These are phyloP conservation scores for Tyto alba DNA, from an alignment of 2,113 vertebrate species.

Conservation along the genomic window DNA sequence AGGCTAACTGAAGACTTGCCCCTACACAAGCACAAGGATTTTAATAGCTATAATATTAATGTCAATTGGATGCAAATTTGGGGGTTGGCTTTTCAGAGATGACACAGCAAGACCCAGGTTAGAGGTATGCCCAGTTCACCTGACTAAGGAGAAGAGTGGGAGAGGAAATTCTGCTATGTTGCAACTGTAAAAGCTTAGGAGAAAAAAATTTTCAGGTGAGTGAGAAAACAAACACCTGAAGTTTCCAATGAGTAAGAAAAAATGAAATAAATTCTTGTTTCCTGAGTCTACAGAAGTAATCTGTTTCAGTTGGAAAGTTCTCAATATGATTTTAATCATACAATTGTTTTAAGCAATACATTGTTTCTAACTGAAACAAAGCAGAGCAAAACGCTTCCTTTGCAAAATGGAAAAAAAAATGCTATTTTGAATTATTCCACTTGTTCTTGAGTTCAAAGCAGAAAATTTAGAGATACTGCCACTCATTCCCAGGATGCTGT, in stretches of 20 bases:
- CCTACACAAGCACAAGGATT: background rate
- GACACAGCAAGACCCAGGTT: background rate
- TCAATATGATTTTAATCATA: background rate
- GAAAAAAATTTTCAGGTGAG: background rate
- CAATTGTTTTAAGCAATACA: background rate
- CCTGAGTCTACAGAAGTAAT: background rate
- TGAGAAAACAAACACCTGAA: constrained; percentile 1
- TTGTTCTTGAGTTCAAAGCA: background rate
- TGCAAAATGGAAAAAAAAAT: background rate
- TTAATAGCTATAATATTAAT: background rate
- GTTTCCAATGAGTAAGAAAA: constrained; percentile 22
- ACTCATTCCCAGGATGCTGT: background rate
- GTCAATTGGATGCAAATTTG: background rate
- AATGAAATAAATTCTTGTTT: background rate
- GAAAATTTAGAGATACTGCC: background rate
- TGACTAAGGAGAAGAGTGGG: background rate
- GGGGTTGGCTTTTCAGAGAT: background rate
- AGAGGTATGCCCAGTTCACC: background rate
- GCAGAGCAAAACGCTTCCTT: background rate
- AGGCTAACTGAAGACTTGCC: background rate
- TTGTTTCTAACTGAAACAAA: background rate
- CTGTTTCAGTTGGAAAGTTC: background rate
- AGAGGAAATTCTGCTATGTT: background rate
- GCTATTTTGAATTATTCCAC: background rate
- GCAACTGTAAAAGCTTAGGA: background rate